Base-by-base conservation (phyloP, 2,113 vertebrate species). In the Misgurnus mizolepis region DNA sequence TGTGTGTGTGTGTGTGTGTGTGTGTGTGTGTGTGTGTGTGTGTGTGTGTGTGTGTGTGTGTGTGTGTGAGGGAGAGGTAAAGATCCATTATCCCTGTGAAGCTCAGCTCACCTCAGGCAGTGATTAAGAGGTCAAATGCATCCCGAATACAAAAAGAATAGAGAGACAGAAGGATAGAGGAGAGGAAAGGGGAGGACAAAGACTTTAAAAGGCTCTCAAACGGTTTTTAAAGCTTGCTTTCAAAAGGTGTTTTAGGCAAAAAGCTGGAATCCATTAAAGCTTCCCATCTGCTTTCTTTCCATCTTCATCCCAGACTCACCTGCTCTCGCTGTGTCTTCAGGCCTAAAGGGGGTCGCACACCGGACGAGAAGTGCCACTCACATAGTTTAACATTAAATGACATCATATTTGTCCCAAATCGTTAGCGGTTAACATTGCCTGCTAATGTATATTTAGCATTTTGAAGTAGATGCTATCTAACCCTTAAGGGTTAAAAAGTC, bases 41-140 rank as follows among this genome's bases (percentile, higher is more conserved):
- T 83, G 83, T 72, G 82, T 61, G 80, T 22, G 22, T 22, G 22
- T 22, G 22, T 22, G 22, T 22, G 22, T 22, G 22, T 22, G 22
- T 22, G 22, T 22, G 22, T 22, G 22, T 22, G 22, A 66, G 72
- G 10, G 27, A 65, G 73, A 80, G 60, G 68, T 43, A 62, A 65
- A 69, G 39, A 83, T 74, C 85, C 82, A 83, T 84, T 87, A 86
- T 78, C 67, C 68, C 61, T 84, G 82, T 79, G 74, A 62, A 83
- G 71, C 79, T 39, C 71, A 80, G 75, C 78, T 76, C 61, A 76
- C 84, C 86, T 87, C 78, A 84, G 86, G 84, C 84, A 85, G 76
- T 81, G 80, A 86, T 83, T 87, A 84, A 85, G 64, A 76, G 83
- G 84, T 84, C 81, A 83, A 76, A 78, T 75, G 55, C 84, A 84